Percentiles rank a stretch among this genome's conserved stretches.
Conservation (phyloP, 2,113 vertebrate genomes). For the Leucoraja erinaceus region DNA sequence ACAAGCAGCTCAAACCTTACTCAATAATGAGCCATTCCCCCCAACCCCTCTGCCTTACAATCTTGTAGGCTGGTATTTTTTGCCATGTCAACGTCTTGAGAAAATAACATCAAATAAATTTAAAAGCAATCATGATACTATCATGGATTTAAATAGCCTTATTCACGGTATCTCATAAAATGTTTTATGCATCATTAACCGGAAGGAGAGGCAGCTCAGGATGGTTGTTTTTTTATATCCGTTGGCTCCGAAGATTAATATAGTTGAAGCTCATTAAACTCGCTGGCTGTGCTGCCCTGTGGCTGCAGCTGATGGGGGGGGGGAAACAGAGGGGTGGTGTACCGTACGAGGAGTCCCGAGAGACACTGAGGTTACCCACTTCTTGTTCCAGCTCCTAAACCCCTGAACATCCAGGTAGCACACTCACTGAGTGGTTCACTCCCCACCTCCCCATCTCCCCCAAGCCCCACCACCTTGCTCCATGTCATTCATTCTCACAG, state of each 20-base stretch:
- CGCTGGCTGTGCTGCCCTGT: background rate
- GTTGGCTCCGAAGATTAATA: background rate
- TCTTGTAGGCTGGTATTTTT: background rate
- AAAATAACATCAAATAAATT: constrained; percentile 14
- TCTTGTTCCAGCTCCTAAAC: no score
- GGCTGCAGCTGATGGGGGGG: background rate
- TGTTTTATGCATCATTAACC: constrained; percentile 24
- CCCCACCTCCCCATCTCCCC: no score
- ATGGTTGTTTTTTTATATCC: background rate
- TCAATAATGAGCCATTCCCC: background rate
- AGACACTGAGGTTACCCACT: no score
- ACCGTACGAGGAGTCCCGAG: no score
- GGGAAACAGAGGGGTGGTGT: background rate
- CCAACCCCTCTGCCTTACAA: background rate
- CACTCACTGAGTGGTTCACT: no score
- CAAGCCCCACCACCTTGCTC: no score
- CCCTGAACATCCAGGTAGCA: no score
- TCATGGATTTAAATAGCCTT: constrained; percentile 4
- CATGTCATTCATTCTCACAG: no score
- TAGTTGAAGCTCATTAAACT: background rate
- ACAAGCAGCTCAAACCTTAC: no score
- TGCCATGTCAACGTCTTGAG: background rate
- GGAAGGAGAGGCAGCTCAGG: background rate
- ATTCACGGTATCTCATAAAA: constrained; percentile 6
- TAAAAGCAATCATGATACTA: constrained; percentile 1